Base-by-base conservation (phyloP, 2,797 vertebrate genomes). In the Centropyge bicolor region DNA sequence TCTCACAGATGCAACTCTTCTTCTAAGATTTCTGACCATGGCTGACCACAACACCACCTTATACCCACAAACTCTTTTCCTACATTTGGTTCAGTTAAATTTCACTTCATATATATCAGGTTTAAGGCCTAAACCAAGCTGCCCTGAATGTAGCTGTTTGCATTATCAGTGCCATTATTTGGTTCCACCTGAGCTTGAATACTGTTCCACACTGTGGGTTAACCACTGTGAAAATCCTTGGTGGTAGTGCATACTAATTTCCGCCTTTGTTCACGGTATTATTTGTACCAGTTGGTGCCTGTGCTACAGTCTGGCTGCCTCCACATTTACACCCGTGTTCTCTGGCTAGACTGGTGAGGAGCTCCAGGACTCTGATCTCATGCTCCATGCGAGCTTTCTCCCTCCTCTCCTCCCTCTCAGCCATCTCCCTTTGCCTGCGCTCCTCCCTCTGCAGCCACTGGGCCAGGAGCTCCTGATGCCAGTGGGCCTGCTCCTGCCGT, bases 311-410 rank as follows among this genome's bases (percentile, higher is more conserved):
- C 67, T 57, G 40, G 4, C 31, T 3, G 20, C 40, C 61, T 61
- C 48, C 76, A 45, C 87, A 86, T 20, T 46, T 59, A 61, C 89
- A 89, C 8, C 70, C 13, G 0, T 69, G 74, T 8, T 84, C 81
- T 41, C 73, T 64, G 19, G 67, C 79, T 9, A 92, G 64, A 16
- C 78, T 38, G 12, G 84, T 85, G 67, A 92, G 86, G 0, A 93
- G 88, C 82, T 90, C 85, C 82, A 93, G 82, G 31, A 94, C 89
- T 64, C 89, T 35, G 51, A 93, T 78, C 80, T 91, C 89, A 3
- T 92, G 90, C 81, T 90, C 89, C 92, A 92, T 91, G 35, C 89
- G 88, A n/a, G 91, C 84, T 11, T 79, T 92, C 87, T 92, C 90
- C 67, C 89, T 81, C 70, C 91, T 74, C 70, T 93, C 91, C 74